Evolutionary conservation across 1,140 invertebrate species (phyloP), one percentile per base, ranked within the genome.

Genomic region (Archegozetes longisetosus): DNA sequence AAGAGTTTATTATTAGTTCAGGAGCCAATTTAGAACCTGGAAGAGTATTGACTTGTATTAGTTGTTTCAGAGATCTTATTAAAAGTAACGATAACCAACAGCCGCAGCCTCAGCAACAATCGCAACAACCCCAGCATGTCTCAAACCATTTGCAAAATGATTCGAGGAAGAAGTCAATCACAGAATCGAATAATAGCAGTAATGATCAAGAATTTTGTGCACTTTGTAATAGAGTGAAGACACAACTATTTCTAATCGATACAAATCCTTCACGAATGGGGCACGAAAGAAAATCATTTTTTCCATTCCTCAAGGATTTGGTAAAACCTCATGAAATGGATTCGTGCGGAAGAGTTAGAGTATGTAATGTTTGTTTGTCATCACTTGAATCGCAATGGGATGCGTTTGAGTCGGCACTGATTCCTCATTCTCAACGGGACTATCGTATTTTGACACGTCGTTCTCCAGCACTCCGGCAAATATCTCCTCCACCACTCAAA

Each of bases 381-480:
- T 9, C 32, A 6, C 24, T 62, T 3, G 57, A 61, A 12, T 53
- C 22, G 13, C 20, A 61, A 61, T 50, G 48, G 22, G 55, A 62
- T 28, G 25, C 59, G 22, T 58, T 50, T 50, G 29, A 23, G 26
- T 48, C 58, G 46, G 55, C 54, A 29, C 55, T 55, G 13, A 28
- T 64, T 3, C 62, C 65, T 3, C 53, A 61, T 27, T 6, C 27
- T 13, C 58, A 64, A 58, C 61, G 55, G 46, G 57, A 63, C 13
- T 55, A 23, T 27, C 61, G 80, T 61, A 57, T 13, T 29, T 3
- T 3, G 6, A 12, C 55, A 28, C 12, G n/a, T 48, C 55, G 55
- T 77, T 79, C 49, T 81, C 82, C 51, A 81, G 81, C 62, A 78
- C 81, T 61, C 80, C 79, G 65, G 78, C 79, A 49, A 75, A 77